Conservation (phyloP, 2,113 vertebrate species). For the Melanocharis versteri region DNA sequence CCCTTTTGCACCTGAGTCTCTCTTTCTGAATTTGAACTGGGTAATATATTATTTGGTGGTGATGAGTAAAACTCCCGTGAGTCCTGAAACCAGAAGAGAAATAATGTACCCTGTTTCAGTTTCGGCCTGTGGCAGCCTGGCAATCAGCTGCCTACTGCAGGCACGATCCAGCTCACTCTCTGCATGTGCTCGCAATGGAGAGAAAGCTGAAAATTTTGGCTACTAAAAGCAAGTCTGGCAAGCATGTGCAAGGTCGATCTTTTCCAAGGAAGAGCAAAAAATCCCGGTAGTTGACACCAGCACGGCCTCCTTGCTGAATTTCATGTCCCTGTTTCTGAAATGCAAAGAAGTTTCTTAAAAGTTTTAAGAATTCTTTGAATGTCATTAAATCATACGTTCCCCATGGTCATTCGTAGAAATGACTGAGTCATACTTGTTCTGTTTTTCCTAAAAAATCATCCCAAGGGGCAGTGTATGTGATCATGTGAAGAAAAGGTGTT, state of each 20-base stretch:
- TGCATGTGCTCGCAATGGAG: neutral
- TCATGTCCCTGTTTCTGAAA: slow-evolving; percentile 8
- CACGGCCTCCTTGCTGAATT: neutral
- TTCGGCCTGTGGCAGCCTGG: neutral
- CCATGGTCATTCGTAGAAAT: neutral
- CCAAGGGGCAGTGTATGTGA: neutral
- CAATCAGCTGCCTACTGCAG: neutral
- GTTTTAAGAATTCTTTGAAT: neutral
- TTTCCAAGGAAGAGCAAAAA: slow-evolving; percentile 32
- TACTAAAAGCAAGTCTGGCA: neutral
- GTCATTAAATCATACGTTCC: neutral
- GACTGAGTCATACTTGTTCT: neutral
- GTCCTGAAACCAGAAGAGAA: neutral
- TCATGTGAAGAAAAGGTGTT: neutral
- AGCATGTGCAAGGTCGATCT: neutral
- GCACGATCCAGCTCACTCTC: neutral
- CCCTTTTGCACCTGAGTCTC: neutral
- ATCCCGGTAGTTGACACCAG: neutral
- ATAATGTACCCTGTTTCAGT: neutral
- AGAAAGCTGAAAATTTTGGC: neutral
- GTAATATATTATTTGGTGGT: neutral
- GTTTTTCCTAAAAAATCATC: neutral
- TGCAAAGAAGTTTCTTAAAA: neutral
- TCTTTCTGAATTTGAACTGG: neutral
- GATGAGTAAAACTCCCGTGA: neutral